phyloP scores from a whole-genome alignment of 2,888 invertebrate species.

The Trissolcus brochymenae region DNA sequence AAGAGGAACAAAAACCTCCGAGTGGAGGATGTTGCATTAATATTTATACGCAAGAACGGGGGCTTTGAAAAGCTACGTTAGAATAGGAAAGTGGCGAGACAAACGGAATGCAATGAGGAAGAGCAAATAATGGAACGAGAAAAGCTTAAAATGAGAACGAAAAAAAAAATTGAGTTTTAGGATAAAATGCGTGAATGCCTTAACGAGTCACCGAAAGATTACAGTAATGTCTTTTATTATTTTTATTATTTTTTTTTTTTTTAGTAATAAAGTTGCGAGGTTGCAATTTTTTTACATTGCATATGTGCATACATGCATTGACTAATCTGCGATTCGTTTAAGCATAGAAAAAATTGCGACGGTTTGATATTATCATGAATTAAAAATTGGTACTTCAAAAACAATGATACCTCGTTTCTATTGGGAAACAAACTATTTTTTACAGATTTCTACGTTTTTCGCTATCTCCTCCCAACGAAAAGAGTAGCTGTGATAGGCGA shows the following conservation, averaged over 20 bases:
- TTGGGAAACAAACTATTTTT: background rate
- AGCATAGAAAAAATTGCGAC: too few species aligned
- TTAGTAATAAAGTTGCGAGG: too few species aligned
- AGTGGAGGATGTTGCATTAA: slow-evolving; percentile 76
- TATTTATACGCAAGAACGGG: slow-evolving; percentile 74
- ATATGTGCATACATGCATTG: slow-evolving; percentile 73
- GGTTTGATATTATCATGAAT: slow-evolving; percentile 33
- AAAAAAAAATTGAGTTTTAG: slow-evolving; percentile 61
- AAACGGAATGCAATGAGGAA: slow-evolving; percentile 49
- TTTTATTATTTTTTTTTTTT: too few species aligned
- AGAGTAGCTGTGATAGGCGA: slow-evolving; percentile 65
- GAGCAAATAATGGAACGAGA: slow-evolving; percentile 53
- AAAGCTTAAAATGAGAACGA: slow-evolving; percentile 27
- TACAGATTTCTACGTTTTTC: too few species aligned
- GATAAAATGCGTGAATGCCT: slow-evolving; percentile 76
- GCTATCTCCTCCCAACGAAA: slow-evolving; percentile 46
- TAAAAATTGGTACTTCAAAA: slow-evolving; percentile 8
- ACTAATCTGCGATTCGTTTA: slow-evolving; percentile 64
- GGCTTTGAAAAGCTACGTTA: slow-evolving; percentile 57
- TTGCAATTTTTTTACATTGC: slow-evolving; percentile 64
- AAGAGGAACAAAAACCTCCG: slow-evolving; percentile 75
- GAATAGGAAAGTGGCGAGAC: slow-evolving; percentile 58
- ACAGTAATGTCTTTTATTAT: slow-evolving; percentile 69
- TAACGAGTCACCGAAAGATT: slow-evolving; percentile 77
- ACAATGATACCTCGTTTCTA: slow-evolving; percentile 1